A percentile compares a stretch with the other conserved stretches of the same genome.
Conservation (phyloP, 2,113 vertebrate genomes). For the Perognathus longimembris region DNA sequence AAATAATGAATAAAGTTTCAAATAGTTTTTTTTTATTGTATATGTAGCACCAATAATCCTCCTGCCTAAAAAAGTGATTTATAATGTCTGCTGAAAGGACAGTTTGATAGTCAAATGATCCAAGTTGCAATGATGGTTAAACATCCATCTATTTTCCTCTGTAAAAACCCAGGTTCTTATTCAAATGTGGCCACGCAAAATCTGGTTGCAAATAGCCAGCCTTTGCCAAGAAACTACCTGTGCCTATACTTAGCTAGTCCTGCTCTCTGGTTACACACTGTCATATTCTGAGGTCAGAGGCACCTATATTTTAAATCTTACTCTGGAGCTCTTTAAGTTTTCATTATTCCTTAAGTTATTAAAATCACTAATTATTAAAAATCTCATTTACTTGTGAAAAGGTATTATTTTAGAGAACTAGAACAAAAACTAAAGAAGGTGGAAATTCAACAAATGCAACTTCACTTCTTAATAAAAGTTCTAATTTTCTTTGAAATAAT, state of each 20-base stretch:
- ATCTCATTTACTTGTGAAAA: conserved; percentile 23
- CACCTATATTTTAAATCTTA: not conserved
- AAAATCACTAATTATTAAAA: not conserved
- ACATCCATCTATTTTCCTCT: not conserved
- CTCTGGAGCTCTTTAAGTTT: not conserved
- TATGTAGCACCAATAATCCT: not conserved
- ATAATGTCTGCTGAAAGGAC: conserved; percentile 4
- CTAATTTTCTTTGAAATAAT: conserved; percentile 14
- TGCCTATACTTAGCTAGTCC: not conserved
- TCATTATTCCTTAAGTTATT: conserved; percentile 4
- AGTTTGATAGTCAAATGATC: conserved; percentile 39
- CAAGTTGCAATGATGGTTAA: conserved; percentile 27
- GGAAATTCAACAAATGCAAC: not conserved
- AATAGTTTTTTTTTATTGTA: not conserved
- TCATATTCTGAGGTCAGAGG: not conserved
- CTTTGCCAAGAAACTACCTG: not conserved
- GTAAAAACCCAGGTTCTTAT: not conserved
- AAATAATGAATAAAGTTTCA: not conserved
- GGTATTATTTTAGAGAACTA: conserved; percentile 1
- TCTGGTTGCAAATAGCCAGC: not conserved
- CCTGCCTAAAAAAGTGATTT: conserved; percentile 43
- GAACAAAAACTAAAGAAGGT: conserved; percentile 1
- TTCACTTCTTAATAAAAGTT: conserved; percentile 39
- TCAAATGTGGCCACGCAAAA: not conserved
- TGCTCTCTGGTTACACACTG: not conserved